Evolutionary conservation across 2,888 invertebrate genomes (phyloP).

Genomic region (Terebella lapidaria): DNA sequence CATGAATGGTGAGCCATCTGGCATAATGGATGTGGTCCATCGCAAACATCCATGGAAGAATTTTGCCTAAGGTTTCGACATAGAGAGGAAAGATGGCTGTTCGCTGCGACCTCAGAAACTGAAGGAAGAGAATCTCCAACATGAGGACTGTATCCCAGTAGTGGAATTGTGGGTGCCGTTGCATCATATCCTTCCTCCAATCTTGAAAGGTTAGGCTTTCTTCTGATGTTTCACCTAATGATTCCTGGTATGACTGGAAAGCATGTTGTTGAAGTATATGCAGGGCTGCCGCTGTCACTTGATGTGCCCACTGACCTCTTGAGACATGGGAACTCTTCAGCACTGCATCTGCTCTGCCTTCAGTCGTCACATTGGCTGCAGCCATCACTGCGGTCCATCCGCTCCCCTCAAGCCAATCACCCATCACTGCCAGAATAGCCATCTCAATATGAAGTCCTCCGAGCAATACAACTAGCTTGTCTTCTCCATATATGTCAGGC

Average conservation of each 20-base stretch:
- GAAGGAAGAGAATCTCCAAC: constrained; percentile 6
- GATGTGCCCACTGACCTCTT: not conserved
- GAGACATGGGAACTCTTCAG: not conserved
- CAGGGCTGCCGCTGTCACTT: not conserved
- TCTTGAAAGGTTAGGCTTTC: not conserved
- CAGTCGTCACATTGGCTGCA: constrained; percentile 27
- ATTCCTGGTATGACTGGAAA: not conserved
- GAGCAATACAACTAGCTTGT: constrained; percentile 28
- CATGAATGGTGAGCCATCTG: not conserved
- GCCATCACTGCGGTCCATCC: constrained; percentile 30
- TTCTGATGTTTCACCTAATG: not conserved
- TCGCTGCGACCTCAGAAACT: constrained; percentile 5
- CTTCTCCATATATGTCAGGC: constrained; percentile 29
- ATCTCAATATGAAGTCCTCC: constrained; percentile 36
- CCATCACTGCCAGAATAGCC: constrained; percentile 27
- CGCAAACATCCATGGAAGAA: constrained; percentile 17
- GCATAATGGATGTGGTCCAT: constrained; percentile 6
- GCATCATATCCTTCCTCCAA: not conserved
- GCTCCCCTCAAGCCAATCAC: constrained; percentile 25
- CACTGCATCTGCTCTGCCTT: constrained; percentile 1
- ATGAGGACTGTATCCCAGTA: not conserved
- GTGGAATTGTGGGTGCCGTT: not conserved
- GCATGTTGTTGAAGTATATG: not conserved
- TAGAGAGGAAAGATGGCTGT: constrained; percentile 6
- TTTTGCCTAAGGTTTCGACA: constrained; percentile 2